Evolutionary conservation across 2,888 invertebrate species (phyloP).

Genomic region (Augochlorella aurata): DNA sequence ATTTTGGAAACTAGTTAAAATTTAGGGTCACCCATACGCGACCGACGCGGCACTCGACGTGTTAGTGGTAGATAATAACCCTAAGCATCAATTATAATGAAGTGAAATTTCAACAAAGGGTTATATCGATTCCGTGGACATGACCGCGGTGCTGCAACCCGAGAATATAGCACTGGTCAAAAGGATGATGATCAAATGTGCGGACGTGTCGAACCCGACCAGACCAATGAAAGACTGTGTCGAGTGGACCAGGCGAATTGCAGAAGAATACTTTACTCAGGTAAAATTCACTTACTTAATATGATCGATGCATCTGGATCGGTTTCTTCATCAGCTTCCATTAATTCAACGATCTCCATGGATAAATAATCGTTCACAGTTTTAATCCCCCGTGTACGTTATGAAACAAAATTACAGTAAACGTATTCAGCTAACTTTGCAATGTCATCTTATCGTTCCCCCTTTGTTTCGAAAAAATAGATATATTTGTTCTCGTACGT

Average conservation of each 20-base stretch:
- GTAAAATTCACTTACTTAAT: slow-evolving; percentile 76
- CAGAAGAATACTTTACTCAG: slow-evolving; percentile 98
- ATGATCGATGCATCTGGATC: background rate
- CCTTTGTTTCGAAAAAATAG: too few species aligned
- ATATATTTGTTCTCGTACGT: background rate
- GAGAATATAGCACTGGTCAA: slow-evolving; percentile 94
- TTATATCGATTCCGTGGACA: slow-evolving; percentile 72
- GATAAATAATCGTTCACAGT: background rate
- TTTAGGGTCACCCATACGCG: too few species aligned
- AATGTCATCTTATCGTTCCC: background rate
- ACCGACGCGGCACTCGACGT: too few species aligned
- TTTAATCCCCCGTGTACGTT: background rate
- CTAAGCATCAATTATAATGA: background rate
- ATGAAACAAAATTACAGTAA: background rate
- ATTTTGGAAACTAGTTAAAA: too few species aligned
- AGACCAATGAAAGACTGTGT: slow-evolving; percentile 91
- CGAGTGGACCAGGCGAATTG: slow-evolving; percentile 97
- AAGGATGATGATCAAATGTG: slow-evolving; percentile 98
- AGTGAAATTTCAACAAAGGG: slow-evolving; percentile 56
- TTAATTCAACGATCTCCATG: background rate
- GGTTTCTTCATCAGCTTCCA: background rate
- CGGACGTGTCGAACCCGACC: slow-evolving; percentile 98
- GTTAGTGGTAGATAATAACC: too few species aligned
- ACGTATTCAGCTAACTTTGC: background rate
- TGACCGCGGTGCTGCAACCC: slow-evolving; percentile 83